Evolutionary conservation across 2,113 vertebrate genomes (phyloP).

Genomic region (Leptodactylus fuscus): DNA sequence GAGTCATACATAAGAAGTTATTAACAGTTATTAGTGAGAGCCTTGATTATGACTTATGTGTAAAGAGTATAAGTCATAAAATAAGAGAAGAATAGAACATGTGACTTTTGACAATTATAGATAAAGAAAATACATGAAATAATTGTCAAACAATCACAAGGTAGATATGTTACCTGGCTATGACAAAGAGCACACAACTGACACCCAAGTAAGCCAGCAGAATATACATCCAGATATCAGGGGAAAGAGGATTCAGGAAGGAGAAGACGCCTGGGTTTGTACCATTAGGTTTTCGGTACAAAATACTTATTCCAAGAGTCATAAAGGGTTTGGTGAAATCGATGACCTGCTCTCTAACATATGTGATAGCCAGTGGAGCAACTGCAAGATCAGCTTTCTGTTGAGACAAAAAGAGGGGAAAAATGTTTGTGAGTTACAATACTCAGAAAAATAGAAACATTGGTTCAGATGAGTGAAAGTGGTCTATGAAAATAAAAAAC

Average conservation of each 20-base stretch:
- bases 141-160: constrained; percentile 87
- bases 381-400: constrained; percentile 99
- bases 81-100: constrained; percentile 67
- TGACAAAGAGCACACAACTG: constrained; percentile 99
- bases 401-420: constrained; percentile 76
- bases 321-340: constrained; percentile 99
- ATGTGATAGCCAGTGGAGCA: constrained; percentile 96
- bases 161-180: constrained; percentile 99
- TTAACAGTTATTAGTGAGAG: constrained; percentile 61
- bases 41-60: constrained; percentile 61
- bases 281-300: constrained; percentile 99
- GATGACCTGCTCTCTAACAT: constrained; percentile 97
- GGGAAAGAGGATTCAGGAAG: constrained; percentile 99
- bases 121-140: constrained; percentile 68
- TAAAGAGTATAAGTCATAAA: constrained; percentile 66
- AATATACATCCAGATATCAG: constrained; percentile 99
- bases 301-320: constrained; percentile 99
- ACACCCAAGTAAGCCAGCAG: constrained; percentile 99
- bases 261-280: constrained; percentile 99
- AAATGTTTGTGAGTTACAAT: constrained; percentile 72
- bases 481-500: no score
- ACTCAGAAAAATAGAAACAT: no score
- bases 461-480: no score
- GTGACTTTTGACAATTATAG: constrained; percentile 88
- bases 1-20: not conserved